phyloP scores from a whole-genome alignment of 1,140 invertebrate species.

The Anagrus nilaparvatae region DNA sequence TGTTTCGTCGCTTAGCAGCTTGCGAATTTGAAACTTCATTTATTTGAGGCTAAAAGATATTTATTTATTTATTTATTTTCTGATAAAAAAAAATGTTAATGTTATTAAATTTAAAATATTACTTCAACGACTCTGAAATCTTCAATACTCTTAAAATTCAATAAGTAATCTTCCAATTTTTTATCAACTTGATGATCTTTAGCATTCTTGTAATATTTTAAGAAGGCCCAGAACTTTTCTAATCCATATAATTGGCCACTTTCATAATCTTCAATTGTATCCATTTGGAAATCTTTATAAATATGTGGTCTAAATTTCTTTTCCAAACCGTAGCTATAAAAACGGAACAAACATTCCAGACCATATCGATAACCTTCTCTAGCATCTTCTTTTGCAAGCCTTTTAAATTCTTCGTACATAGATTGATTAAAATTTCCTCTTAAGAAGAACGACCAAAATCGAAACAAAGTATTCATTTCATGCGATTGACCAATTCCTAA shows the following conservation, averaged over 20 bases:
- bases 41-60: constrained; percentile 44
- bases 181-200: constrained; percentile 69
- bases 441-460: constrained; percentile 99
- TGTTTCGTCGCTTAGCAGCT: constrained; percentile 42
- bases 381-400: constrained; percentile 86
- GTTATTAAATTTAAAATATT: no score
- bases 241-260: constrained; percentile 92
- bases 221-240: constrained; percentile 98
- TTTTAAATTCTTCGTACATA: constrained; percentile 96
- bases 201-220: constrained; percentile 85
- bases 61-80: background rate
- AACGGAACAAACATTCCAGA: constrained; percentile 95
- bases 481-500: constrained; percentile 86
- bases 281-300: constrained; percentile 91
- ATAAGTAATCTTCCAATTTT: constrained; percentile 68
- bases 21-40: constrained; percentile 42
- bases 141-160: constrained; percentile 88
- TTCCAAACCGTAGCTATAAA: constrained; percentile 96
- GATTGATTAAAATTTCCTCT: constrained; percentile 95
- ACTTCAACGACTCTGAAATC: constrained; percentile 80
- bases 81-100: constrained; percentile 1
- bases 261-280: constrained; percentile 87
- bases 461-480: constrained; percentile 95
- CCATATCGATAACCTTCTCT: constrained; percentile 80
- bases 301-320: constrained; percentile 86